phyloP scores from a whole-genome alignment of 2,888 invertebrate species.

The Bellardia pandia region DNA sequence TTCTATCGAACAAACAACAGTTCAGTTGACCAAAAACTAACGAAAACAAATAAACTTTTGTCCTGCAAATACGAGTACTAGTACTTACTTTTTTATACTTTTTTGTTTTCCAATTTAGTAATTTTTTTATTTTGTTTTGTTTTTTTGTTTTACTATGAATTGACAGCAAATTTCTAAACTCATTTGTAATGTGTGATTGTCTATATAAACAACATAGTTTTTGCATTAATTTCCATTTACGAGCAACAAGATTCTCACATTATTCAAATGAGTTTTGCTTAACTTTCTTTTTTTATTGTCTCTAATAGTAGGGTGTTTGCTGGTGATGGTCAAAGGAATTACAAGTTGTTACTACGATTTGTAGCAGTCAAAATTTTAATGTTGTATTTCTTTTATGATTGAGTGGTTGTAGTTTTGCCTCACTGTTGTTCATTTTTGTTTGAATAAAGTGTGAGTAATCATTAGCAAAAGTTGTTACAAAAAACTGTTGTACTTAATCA shows the following conservation, averaged over 20 bases:
- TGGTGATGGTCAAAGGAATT: constrained; percentile 4
- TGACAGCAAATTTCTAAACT: constrained; percentile 58
- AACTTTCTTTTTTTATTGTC: neutral
- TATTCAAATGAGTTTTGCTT: constrained; percentile 50
- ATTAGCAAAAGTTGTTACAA: constrained; percentile 45
- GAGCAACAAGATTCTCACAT: constrained; percentile 45
- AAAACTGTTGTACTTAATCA: constrained; percentile 34
- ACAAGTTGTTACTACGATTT: constrained; percentile 25
- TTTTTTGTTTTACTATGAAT: constrained; percentile 45
- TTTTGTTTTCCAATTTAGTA: neutral
- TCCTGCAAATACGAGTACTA: constrained; percentile 10
- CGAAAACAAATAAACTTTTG: constrained; percentile 55
- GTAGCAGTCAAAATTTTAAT: constrained; percentile 39
- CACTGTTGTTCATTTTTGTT: neutral
- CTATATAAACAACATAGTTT: constrained; percentile 61
- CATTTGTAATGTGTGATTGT: constrained; percentile 68
- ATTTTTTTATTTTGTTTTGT: neutral
- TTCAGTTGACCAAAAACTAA: constrained; percentile 57
- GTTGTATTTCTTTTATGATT: constrained; percentile 6
- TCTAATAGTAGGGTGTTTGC: neutral
- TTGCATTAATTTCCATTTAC: constrained; percentile 63
- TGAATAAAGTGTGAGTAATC: neutral
- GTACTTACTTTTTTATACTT: neutral
- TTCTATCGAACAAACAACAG: constrained; percentile 54
- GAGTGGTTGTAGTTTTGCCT: constrained; percentile 29